Evolutionary conservation across 2,797 vertebrate species (phyloP).

Genomic region (Acropternis orthonyx): DNA sequence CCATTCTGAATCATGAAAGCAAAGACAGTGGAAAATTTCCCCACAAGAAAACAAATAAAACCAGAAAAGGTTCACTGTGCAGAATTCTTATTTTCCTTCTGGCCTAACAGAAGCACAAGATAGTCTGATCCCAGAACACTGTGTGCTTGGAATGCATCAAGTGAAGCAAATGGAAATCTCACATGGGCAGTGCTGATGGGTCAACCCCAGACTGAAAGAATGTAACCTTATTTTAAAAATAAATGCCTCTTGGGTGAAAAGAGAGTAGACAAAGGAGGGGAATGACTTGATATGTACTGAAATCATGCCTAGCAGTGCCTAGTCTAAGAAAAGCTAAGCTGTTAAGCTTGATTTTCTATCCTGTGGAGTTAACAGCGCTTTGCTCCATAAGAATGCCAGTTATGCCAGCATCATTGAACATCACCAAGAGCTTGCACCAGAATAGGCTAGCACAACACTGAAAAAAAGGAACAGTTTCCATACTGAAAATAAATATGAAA

Average conservation of each 20-base stretch:
- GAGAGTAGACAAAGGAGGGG: neutral
- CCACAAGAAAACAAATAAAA: neutral
- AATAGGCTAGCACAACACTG: neutral
- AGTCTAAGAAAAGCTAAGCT: neutral
- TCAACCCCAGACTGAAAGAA: slow-evolving; percentile 41
- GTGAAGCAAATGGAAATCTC: slow-evolving; percentile 44
- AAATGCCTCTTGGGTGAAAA: slow-evolving; percentile 8
- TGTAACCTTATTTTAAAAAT: slow-evolving; percentile 59
- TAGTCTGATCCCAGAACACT: neutral
- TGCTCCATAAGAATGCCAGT: neutral
- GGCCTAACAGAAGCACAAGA: neutral
- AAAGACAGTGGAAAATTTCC: neutral
- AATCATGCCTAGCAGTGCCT: neutral
- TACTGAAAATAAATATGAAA: neutral
- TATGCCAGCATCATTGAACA: neutral
- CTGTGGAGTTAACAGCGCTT: neutral
- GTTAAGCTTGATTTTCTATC: neutral
- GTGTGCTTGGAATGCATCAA: slow-evolving; percentile 38
- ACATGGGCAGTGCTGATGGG: neutral
- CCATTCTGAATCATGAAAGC: neutral
- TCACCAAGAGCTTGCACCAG: neutral
- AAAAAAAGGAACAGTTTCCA: neutral
- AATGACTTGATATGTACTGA: neutral
- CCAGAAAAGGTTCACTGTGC: neutral
- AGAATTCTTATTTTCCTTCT: neutral